phyloP scores from a whole-genome alignment of 1,140 invertebrate genomes.

The Bombyx mori region ASM3026992v2 NC_085112.1:2482001-2482500 shows the following conservation, averaged over 20 bases:
- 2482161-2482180: conserved; percentile 24
- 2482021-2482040: conserved; percentile 18
- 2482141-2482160: conserved; percentile 43
- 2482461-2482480: too few relatives aligned
- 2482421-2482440: too few relatives aligned
- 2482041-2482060: conserved; percentile 45
- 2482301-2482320: too few relatives aligned
- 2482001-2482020: conserved; percentile 8
- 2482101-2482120: conserved; percentile 9
- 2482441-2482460: too few relatives aligned
- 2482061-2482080: conserved; percentile 47
- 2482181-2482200: conserved; percentile 73
- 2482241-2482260: conserved; percentile 74
- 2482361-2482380: too few relatives aligned
- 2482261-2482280: conserved; percentile 25
- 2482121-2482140: conserved; percentile 18
- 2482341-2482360: too few relatives aligned
- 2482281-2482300: too few relatives aligned
- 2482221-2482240: conserved; percentile 73
- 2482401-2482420: too few relatives aligned
- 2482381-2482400: too few relatives aligned
- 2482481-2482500: too few relatives aligned
- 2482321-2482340: too few relatives aligned
- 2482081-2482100: conserved; percentile 70
- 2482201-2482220: conserved; percentile 76